A percentile compares a stretch with the other conserved stretches of the same genome.
These are phyloP conservation scores for Mesocricetus auratus DNA, from an alignment of 2,113 vertebrate genomes.

Conservation along the genomic window DNA sequence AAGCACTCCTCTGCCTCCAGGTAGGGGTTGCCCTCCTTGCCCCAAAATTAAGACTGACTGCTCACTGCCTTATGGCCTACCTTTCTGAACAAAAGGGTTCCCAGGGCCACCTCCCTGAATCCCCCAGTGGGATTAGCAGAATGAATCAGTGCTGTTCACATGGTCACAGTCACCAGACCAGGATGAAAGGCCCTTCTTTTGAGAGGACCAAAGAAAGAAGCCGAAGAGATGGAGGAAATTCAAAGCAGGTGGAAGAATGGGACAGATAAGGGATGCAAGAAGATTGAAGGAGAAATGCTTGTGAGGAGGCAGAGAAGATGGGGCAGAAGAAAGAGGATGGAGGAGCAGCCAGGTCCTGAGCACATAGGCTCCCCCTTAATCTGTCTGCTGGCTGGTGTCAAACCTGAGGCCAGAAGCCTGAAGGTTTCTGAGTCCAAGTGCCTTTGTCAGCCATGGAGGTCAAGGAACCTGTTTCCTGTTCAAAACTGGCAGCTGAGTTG, in stretches of 20 bases:
- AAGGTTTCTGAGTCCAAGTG: neutral
- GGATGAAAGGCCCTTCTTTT: conserved; percentile 44
- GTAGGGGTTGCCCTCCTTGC: neutral
- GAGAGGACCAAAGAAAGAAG: conserved; percentile 61
- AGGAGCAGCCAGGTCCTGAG: conserved; percentile 25
- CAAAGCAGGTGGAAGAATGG: conserved; percentile 61
- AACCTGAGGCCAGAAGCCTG: conserved; percentile 12
- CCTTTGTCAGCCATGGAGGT: conserved; percentile 7
- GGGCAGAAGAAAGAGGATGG: conserved; percentile 50
- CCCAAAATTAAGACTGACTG: conserved; percentile 1
- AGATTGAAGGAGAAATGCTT: conserved; percentile 48
- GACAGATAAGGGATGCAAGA: conserved; percentile 64
- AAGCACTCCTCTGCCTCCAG: neutral
- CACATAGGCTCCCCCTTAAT: neutral
- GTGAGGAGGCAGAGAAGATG: conserved; percentile 61
- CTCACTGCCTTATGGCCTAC: conserved; percentile 10
- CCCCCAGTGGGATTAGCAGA: neutral
- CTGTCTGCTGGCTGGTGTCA: neutral
- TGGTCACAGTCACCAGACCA: neutral
- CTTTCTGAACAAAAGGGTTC: conserved; percentile 49
- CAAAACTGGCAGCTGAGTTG: neutral
- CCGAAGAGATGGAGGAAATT: conserved; percentile 63
- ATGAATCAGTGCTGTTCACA: neutral
- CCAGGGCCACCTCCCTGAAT: conserved; percentile 17
- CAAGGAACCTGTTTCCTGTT: conserved; percentile 50